These are phyloP conservation scores for Rhea pennata DNA, from an alignment of 2,113 vertebrate genomes.

Conservation along the genomic window DNA sequence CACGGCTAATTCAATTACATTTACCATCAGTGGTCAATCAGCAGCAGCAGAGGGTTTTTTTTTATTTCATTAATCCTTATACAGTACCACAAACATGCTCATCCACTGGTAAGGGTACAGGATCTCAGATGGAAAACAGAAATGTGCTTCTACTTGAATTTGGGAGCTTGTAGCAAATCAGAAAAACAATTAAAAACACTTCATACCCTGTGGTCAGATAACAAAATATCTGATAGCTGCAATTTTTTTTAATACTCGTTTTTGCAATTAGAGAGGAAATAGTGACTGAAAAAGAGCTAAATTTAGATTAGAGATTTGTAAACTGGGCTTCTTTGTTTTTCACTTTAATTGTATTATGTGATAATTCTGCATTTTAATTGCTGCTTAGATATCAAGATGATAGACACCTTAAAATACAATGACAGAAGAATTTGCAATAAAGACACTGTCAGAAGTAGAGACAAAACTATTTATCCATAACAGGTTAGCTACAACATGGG, in stretches of 20 bases:
- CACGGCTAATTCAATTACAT: constrained; percentile 85
- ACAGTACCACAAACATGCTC: constrained; percentile 66
- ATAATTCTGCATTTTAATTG: constrained; percentile 52
- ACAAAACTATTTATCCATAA: constrained; percentile 7
- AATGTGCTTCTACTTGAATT: constrained; percentile 60
- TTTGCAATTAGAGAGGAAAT: constrained; percentile 39
- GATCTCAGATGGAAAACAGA: constrained; percentile 53
- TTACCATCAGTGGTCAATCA: constrained; percentile 81
- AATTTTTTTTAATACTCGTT: background rate
- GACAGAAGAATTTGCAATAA: background rate
- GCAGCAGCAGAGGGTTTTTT: constrained; percentile 38
- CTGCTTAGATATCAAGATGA: constrained; percentile 40
- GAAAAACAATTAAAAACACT: constrained; percentile 62
- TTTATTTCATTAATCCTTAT: constrained; percentile 78
- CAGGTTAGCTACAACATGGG: background rate
- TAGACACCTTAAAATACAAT: background rate
- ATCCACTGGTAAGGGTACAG: constrained; percentile 60
- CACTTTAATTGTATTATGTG: constrained; percentile 1
- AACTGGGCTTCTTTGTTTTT: constrained; percentile 17
- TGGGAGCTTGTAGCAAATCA: constrained; percentile 61
- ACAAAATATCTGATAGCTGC: constrained; percentile 48
- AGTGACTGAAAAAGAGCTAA: constrained; percentile 6
- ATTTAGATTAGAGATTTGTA: constrained; percentile 26
- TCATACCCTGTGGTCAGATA: constrained; percentile 48
- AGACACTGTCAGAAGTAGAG: background rate